Conservation (phyloP, 1,140 invertebrate species). For the Tetragonula clypearis region DNA sequence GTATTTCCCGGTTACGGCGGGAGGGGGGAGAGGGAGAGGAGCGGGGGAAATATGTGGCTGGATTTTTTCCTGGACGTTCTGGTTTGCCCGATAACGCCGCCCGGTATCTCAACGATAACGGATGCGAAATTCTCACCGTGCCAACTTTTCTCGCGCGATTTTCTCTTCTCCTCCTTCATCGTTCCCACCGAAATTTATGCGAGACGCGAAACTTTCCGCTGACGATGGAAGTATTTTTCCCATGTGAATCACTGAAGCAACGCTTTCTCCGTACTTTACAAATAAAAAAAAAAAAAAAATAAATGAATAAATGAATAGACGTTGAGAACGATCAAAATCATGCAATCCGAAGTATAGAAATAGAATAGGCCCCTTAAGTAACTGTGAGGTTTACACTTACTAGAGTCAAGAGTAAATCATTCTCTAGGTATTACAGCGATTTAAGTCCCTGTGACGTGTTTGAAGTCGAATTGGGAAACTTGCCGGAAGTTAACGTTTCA, state of each 20-base stretch:
- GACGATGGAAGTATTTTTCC: background rate
- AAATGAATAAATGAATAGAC: background rate
- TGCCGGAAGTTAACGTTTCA: constrained; percentile 33
- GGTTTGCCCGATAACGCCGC: constrained; percentile 13
- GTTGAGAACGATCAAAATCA: background rate
- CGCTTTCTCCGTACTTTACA: background rate
- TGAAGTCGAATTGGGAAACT: constrained; percentile 24
- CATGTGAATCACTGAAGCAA: background rate
- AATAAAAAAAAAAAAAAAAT: background rate
- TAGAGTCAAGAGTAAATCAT: background rate
- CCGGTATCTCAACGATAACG: constrained; percentile 33
- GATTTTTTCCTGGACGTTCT: background rate
- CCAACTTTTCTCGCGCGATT: constrained; percentile 23
- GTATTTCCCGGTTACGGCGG: background rate
- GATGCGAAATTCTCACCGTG: constrained; percentile 35
- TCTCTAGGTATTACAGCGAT: constrained; percentile 23
- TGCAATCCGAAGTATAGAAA: no score
- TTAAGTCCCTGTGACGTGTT: constrained; percentile 18
- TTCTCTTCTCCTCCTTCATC: background rate
- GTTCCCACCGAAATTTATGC: constrained; percentile 29
- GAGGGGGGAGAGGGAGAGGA: no score
- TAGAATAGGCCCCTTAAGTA: no score
- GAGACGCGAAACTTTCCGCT: constrained; percentile 21
- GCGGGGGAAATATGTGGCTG: background rate
- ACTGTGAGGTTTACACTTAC: background rate